Percentiles rank a stretch among this genome's conserved stretches.
Conservation (phyloP, 2,113 vertebrate genomes). For the Tachuris rubrigastra region DNA sequence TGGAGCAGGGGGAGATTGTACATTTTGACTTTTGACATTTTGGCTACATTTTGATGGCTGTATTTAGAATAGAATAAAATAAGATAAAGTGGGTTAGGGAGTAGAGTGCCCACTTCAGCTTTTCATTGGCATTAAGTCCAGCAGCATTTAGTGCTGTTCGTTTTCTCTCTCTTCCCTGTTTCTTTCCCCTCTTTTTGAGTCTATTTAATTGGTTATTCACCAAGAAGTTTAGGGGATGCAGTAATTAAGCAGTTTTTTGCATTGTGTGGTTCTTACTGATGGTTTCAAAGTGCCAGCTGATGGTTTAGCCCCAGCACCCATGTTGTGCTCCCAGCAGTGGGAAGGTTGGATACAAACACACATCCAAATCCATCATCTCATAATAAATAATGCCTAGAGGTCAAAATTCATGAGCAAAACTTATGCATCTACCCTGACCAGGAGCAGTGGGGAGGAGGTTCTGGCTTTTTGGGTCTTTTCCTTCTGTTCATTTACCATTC, state of each 20-base stretch:
- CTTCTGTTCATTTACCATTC: background rate
- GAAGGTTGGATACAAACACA: background rate
- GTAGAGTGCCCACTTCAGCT: background rate
- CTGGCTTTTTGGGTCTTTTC: background rate
- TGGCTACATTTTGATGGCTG: background rate
- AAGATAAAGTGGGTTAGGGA: background rate
- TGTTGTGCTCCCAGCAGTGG: background rate
- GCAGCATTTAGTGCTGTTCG: background rate
- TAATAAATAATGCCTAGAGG: background rate
- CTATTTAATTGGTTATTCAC: background rate
- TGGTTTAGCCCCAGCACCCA: accelerated
- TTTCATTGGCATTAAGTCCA: background rate
- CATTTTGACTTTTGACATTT: background rate
- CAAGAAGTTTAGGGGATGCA: background rate
- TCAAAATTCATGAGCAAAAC: accelerated
- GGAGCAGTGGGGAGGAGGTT: background rate
- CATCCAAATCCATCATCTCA: accelerated
- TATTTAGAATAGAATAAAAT: background rate
- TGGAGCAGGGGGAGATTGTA: background rate
- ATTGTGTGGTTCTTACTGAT: background rate
- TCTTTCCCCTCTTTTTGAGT: background rate
- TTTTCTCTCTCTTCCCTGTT: background rate
- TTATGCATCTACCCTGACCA: background rate
- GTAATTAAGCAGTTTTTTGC: background rate
- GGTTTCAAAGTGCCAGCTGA: background rate